Percentiles rank a stretch among this genome's conserved stretches.
Conservation (phyloP, 2,888 invertebrate genomes). For the Gymnoscelis rufifasciata region DNA sequence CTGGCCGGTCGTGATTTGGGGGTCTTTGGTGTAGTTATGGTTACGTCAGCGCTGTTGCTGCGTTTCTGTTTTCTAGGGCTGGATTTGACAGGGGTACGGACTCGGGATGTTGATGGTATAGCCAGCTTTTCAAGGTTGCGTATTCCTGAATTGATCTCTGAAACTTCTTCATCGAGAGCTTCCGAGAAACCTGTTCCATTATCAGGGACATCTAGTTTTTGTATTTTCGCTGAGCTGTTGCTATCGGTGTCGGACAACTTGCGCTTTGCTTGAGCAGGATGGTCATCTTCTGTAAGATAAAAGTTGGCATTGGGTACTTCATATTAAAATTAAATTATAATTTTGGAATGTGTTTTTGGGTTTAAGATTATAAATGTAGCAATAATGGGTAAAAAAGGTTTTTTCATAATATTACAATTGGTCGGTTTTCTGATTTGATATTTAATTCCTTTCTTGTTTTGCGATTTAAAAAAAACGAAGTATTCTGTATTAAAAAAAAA, state of each 20-base stretch:
- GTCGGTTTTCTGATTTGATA: too few species aligned
- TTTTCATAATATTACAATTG: too few species aligned
- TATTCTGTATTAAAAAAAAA: too few species aligned
- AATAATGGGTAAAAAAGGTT: too few species aligned
- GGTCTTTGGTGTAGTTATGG: constrained; percentile 56
- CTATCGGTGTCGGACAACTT: constrained; percentile 52
- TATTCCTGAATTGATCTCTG: constrained; percentile 51
- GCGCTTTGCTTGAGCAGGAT: constrained; percentile 46
- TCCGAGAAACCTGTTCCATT: constrained; percentile 46
- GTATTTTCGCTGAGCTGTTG: constrained; percentile 53
- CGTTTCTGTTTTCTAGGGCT: constrained; percentile 63
- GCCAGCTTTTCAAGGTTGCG: constrained; percentile 42
- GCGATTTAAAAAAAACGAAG: too few species aligned
- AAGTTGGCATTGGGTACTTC: too few species aligned
- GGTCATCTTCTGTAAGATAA: constrained; percentile 43
- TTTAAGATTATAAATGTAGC: too few species aligned
- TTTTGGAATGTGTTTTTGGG: too few species aligned
- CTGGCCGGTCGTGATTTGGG: constrained; percentile 61
- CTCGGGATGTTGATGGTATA: constrained; percentile 53
- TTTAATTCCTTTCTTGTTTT: too few species aligned
- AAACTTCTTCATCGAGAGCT: constrained; percentile 61
- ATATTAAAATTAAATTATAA: too few species aligned
- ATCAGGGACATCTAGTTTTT: constrained; percentile 53
- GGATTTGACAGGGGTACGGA: constrained; percentile 51
- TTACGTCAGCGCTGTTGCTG: constrained; percentile 60